Evolutionary conservation across 2,113 vertebrate species (phyloP).

Genomic region (Scomber colias): DNA sequence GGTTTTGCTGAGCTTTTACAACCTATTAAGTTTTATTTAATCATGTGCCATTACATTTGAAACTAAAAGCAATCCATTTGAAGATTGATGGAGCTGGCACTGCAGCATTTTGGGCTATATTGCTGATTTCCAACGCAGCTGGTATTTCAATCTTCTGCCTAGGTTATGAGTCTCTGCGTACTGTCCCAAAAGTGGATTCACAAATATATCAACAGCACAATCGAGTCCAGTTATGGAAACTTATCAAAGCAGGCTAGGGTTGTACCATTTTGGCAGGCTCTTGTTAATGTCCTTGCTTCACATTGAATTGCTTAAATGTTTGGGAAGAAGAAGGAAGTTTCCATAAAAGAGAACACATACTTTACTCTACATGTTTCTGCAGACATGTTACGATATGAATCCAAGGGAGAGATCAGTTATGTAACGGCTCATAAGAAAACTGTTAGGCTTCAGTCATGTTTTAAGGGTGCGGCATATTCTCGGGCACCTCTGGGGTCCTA

Average conservation of each 20-base stretch:
- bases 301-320: slow-evolving; percentile 24
- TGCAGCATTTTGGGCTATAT: slow-evolving; percentile 8
- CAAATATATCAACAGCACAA: neutral
- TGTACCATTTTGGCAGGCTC: slow-evolving; percentile 13
- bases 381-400: slow-evolving; percentile 32
- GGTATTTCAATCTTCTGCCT: slow-evolving; percentile 7
- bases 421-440: slow-evolving; percentile 70
- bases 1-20: neutral
- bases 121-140: neutral
- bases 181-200: slow-evolving; percentile 11
- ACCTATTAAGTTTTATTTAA: neutral
- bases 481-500: slow-evolving; percentile 70
- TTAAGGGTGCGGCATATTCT: slow-evolving; percentile 65
- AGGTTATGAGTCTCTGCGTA: slow-evolving; percentile 8
- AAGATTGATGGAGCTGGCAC: neutral
- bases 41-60: neutral
- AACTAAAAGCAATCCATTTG: neutral
- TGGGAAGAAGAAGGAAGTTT: slow-evolving; percentile 16
- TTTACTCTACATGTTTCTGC: slow-evolving; percentile 17
- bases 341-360: neutral
- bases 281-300: slow-evolving; percentile 18
- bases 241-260: neutral
- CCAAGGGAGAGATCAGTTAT: slow-evolving; percentile 54
- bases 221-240: slow-evolving; percentile 7
- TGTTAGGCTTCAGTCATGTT: slow-evolving; percentile 58